phyloP scores from a whole-genome alignment of 2,888 invertebrate genomes.

The Miltochrista miniata region DNA sequence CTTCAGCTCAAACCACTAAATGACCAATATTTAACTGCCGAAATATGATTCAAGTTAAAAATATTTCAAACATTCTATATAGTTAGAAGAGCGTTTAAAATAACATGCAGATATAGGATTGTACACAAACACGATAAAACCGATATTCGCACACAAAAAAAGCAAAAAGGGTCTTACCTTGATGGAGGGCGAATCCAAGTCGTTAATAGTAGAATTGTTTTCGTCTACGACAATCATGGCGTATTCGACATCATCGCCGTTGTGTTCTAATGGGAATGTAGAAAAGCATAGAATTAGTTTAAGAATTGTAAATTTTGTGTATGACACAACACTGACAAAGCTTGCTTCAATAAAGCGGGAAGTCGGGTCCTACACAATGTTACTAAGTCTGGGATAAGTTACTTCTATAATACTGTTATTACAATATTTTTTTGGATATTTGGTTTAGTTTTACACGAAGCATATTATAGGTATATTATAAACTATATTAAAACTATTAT shows the following conservation, averaged over 20 bases:
- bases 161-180: conserved; percentile 84
- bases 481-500: no score
- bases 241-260: conserved; percentile 92
- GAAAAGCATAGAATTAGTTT: conserved; percentile 24
- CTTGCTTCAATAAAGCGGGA: conserved; percentile 69
- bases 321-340: conserved; percentile 67
- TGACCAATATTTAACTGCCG: conserved; percentile 11
- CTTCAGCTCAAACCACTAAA: conserved; percentile 22
- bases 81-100: conserved; percentile 24
- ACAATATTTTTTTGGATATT: conserved; percentile 9
- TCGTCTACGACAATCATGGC: conserved; percentile 96
- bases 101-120: conserved; percentile 39
- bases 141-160: conserved; percentile 13
- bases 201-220: conserved; percentile 92
- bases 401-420: conserved; percentile 19
- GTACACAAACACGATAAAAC: conserved; percentile 24
- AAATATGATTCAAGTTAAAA: conserved; percentile 20
- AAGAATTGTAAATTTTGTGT: not conserved
- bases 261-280: conserved; percentile 67
- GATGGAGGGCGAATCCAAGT: conserved; percentile 92
- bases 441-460: conserved; percentile 4
- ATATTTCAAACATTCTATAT: conserved; percentile 11
- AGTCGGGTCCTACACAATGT: conserved; percentile 36
- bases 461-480: not conserved
- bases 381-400: conserved; percentile 15